Percentiles rank a stretch among this genome's conserved stretches.
Evolutionary conservation across 2,888 invertebrate species (phyloP).

Genomic region (Oxycera nigricornis): DNA sequence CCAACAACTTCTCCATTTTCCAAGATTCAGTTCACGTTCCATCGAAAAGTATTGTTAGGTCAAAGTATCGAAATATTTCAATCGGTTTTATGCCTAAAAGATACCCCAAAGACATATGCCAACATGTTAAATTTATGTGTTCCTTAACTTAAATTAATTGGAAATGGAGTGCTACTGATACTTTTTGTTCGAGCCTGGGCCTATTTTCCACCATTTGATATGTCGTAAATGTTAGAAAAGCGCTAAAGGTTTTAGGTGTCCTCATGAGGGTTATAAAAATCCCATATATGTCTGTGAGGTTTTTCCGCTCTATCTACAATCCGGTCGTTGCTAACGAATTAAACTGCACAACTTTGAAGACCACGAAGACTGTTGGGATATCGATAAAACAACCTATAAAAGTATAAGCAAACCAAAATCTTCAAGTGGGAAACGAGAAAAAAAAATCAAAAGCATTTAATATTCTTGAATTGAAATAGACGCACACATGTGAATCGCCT

Average conservation of each 20-base stretch:
- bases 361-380: background rate
- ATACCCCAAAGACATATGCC: constrained; percentile 39
- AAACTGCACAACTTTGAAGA: constrained; percentile 1
- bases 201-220: constrained; percentile 10
- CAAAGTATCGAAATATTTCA: constrained; percentile 34
- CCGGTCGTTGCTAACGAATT: background rate
- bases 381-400: constrained; percentile 30
- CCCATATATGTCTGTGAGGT: constrained; percentile 31
- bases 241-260: constrained; percentile 40
- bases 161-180: constrained; percentile 32
- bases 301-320: constrained; percentile 25
- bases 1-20: background rate
- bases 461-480: constrained; percentile 21
- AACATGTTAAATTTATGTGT: constrained; percentile 40
- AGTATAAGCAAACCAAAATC: background rate
- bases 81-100: constrained; percentile 28
- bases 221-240: constrained; percentile 37
- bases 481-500: background rate
- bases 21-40: constrained; percentile 6
- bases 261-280: constrained; percentile 40
- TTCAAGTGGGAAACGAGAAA: background rate
- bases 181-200: background rate
- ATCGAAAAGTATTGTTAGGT: constrained; percentile 22
- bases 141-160: constrained; percentile 41
- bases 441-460: constrained; percentile 17